A percentile compares a stretch with the other conserved stretches of the same genome.
phyloP scores from a whole-genome alignment of 2,113 vertebrate species.

The Oreochromis tanganicae region DNA sequence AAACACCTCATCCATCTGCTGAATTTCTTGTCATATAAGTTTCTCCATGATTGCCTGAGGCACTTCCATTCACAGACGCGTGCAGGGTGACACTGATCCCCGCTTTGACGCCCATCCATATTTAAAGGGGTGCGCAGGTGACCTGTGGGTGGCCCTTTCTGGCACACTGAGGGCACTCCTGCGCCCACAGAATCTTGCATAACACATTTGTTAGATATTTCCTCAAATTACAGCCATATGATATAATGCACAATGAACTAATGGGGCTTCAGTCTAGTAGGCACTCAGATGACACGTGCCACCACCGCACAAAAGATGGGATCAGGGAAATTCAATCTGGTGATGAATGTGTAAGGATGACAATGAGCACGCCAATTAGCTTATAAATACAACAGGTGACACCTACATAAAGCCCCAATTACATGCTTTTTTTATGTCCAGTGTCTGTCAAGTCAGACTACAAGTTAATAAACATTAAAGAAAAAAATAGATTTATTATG shows the following conservation, averaged over 20 bases:
- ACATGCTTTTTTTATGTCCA: slow-evolving; percentile 49
- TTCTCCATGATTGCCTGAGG: slow-evolving; percentile 48
- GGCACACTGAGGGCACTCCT: slow-evolving; percentile 22
- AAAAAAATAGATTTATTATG: slow-evolving; percentile 19
- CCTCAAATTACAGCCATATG: slow-evolving; percentile 72
- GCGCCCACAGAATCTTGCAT: slow-evolving; percentile 15
- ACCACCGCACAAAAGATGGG: slow-evolving; percentile 23
- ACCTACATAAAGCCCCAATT: slow-evolving; percentile 62
- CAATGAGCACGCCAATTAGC: slow-evolving; percentile 63
- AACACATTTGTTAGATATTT: slow-evolving; percentile 53
- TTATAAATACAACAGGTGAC: slow-evolving; percentile 68
- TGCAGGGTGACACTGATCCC: slow-evolving; percentile 70
- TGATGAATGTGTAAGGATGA: slow-evolving; percentile 52
- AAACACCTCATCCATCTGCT: slow-evolving; percentile 72
- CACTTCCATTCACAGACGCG: slow-evolving; percentile 51
- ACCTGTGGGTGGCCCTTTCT: slow-evolving; percentile 49
- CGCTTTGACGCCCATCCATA: slow-evolving; percentile 70
- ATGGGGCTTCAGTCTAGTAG: slow-evolving; percentile 25
- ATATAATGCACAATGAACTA: slow-evolving; percentile 48
- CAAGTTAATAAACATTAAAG: slow-evolving; percentile 4
- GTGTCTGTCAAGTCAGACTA: slow-evolving; percentile 18
- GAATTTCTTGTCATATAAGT: slow-evolving; percentile 58
- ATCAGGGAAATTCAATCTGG: slow-evolving; percentile 50
- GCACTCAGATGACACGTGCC: slow-evolving; percentile 56
- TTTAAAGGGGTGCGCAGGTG: slow-evolving; percentile 68